A percentile compares a stretch with the other conserved stretches of the same genome.
Conservation (phyloP, 2,888 invertebrate species). For the Phytoseiulus persimilis region DNA sequence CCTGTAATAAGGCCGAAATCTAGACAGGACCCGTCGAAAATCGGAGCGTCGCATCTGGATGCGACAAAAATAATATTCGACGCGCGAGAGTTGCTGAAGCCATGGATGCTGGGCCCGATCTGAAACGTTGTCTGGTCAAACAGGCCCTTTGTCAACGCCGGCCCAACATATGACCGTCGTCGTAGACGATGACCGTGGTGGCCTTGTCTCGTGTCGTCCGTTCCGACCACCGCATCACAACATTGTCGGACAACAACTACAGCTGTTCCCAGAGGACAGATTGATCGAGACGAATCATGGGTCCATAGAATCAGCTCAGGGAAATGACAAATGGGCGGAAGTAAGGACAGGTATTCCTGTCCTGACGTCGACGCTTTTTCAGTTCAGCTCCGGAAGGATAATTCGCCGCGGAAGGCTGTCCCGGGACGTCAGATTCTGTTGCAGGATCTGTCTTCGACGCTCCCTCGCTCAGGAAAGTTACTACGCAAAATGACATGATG, state of each 20-base stretch:
- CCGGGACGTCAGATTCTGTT: background rate
- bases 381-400: background rate
- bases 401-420: background rate
- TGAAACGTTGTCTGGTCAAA: background rate
- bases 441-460: background rate
- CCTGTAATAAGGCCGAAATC: background rate
- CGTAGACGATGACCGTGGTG: background rate
- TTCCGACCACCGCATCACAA: background rate
- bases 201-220: background rate
- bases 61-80: background rate
- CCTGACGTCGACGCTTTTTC: background rate
- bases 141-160: background rate
- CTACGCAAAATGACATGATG: too few species aligned
- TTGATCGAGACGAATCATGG: background rate
- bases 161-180: background rate
- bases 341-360: background rate
- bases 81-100: background rate
- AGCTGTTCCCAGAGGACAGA: background rate
- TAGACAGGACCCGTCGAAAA: too few species aligned
- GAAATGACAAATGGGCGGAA: background rate
- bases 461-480: too few species aligned
- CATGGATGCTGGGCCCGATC: background rate
- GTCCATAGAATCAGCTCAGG: background rate
- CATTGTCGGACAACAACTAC: background rate
- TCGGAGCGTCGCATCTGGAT: background rate